Evolutionary conservation across 2,888 invertebrate genomes (phyloP).

Genomic region (Magallana nippona): DNA sequence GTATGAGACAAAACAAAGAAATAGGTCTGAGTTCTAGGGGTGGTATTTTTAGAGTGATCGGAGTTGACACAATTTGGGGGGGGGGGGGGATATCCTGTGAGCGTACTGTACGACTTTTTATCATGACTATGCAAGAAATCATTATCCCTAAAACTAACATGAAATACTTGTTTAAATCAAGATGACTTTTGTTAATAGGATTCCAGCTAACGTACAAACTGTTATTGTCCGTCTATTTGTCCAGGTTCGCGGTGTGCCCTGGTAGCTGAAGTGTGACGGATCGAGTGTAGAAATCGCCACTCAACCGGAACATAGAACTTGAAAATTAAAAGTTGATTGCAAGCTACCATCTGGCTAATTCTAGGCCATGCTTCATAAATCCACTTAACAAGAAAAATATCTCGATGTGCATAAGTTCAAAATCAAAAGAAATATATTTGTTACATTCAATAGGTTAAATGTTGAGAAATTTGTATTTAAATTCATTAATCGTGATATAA

Average conservation of each 20-base stretch:
- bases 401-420: background rate
- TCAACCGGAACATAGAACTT: background rate
- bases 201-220: background rate
- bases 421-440: background rate
- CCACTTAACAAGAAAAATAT: background rate
- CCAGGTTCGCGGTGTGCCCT: background rate
- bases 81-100: background rate
- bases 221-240: conserved; percentile 2
- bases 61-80: background rate
- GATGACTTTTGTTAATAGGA: conserved; percentile 22
- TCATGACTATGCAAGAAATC: conserved; percentile 13
- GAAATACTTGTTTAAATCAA: conserved; percentile 19
- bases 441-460: conserved; percentile 3
- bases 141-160: conserved; percentile 5
- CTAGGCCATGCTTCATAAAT: background rate
- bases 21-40: no score
- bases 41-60: background rate
- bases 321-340: background rate
- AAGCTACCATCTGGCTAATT: conserved; percentile 4
- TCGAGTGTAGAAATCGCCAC: background rate
- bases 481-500: background rate
- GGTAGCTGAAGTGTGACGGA: background rate
- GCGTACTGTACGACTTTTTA: conserved; percentile 10
- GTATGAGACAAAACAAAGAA: no score
- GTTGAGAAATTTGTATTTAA: background rate